Base-by-base conservation (phyloP, 2,113 vertebrate species). In the Isurus oxyrinchus region DNA sequence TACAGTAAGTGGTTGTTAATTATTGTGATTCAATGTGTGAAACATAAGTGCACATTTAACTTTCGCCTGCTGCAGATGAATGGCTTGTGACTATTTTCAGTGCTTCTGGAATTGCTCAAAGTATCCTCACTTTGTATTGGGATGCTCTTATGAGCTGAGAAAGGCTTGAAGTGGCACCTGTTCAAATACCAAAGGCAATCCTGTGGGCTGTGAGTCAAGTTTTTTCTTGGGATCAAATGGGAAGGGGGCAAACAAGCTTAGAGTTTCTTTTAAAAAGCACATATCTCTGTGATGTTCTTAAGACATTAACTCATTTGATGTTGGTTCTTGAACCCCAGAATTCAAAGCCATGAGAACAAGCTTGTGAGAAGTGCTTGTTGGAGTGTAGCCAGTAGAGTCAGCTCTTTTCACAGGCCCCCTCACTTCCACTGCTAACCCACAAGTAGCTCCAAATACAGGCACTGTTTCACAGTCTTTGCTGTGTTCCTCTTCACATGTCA, bases 321-420 rank as follows among this genome's bases (percentile, higher is more conserved):
- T 97, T 97, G 97, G 97, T 86, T 16, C 96, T 97, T 97, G 97
- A 97, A 97, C 96, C 96, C 97, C 97, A 97, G 97, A 98, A 96
- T 40, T 96, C 96, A 97, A 96, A 96, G 93, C 97, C 98, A 98
- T 98, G 98, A 98, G 98, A 98, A 98, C 97, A 97, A 97, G 97
- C 97, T 97, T 98, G 97, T 97, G 98, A 98, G 97, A 96, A 84
- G 97, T 87, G 96, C 97, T 69, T 23, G 40, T 19, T 98, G 98
- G 98, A 98, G 97, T 79, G 27, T 8, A 0, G 98, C 98, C 98
- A 98, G 97, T 96, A 94, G 96, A 97, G 97, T 97, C 97, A 5
- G 57, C 97, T 97, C 97, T 97, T 97, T 98, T 98, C 98, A 98
- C 98, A 98, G 98, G 98, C 97, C 98, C 98, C 98, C 96, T 97